phyloP scores from a whole-genome alignment of 2,888 invertebrate species.

The Drosophila cognata region DNA sequence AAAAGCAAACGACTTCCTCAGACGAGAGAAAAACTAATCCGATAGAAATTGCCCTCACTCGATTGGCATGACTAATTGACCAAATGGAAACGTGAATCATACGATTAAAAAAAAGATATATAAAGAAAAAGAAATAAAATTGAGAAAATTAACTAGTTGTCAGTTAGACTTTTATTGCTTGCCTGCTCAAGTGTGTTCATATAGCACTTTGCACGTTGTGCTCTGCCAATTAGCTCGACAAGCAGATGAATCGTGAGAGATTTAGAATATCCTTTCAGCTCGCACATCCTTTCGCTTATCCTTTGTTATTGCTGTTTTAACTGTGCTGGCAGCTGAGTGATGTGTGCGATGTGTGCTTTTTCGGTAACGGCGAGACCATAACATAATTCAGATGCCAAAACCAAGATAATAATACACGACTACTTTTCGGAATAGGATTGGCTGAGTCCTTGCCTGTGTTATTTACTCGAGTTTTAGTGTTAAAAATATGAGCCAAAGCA shows the following conservation, averaged over 20 bases:
- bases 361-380: constrained; percentile 16
- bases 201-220: neutral
- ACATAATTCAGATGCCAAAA: constrained; percentile 59
- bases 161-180: neutral
- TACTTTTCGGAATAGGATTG: neutral
- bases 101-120: neutral
- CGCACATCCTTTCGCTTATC: constrained; percentile 35
- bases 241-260: constrained; percentile 55
- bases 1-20: neutral
- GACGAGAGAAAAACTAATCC: neutral
- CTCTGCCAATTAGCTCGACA: constrained; percentile 59
- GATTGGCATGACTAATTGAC: constrained; percentile 43
- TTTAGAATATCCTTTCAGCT: constrained; percentile 47
- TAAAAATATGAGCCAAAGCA: constrained; percentile 67
- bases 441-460: constrained; percentile 33
- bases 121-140: neutral
- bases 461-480: constrained; percentile 61
- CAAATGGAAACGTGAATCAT: constrained; percentile 45
- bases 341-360: constrained; percentile 16
- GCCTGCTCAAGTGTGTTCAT: neutral
- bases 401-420: constrained; percentile 31
- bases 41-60: constrained; percentile 6
- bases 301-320: constrained; percentile 46
- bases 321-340: constrained; percentile 12
- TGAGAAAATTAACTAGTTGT: constrained; percentile 21